Evolutionary conservation across 2,888 invertebrate species (phyloP).

Genomic region (Aspidiotus destructor): DNA sequence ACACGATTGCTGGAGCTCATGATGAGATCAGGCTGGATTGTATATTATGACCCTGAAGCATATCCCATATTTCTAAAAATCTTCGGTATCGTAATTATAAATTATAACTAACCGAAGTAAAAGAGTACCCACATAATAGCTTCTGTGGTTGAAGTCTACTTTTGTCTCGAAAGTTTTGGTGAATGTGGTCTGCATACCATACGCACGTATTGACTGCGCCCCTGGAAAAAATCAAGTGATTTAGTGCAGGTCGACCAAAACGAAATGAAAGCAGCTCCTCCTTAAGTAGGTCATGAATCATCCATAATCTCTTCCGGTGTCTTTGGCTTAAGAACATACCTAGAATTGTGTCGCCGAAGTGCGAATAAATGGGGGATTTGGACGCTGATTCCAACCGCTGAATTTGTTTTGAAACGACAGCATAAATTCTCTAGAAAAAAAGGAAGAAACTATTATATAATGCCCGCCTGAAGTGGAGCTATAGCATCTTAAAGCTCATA

Average conservation of each 20-base stretch:
- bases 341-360: constrained; percentile 89
- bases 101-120: constrained; percentile 56
- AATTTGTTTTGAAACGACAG: constrained; percentile 83
- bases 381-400: constrained; percentile 89
- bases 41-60: too few species aligned
- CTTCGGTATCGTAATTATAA: too few species aligned
- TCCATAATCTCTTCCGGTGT: too few species aligned
- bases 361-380: constrained; percentile 92
- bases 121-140: constrained; percentile 85
- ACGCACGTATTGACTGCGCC: constrained; percentile 77
- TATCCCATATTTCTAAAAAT: too few species aligned
- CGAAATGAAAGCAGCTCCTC: too few species aligned
- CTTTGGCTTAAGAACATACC: constrained; percentile 38
- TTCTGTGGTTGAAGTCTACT: constrained; percentile 86
- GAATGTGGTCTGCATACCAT: constrained; percentile 69
- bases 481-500: too few species aligned
- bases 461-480: too few species aligned
- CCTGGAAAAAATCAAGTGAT: constrained; percentile 39
- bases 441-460: too few species aligned
- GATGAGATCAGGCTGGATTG: too few species aligned
- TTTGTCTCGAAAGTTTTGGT: constrained; percentile 75
- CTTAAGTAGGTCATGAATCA: too few species aligned
- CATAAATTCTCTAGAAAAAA: constrained; percentile 72
- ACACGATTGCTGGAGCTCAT: too few species aligned
- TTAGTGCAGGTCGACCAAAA: too few species aligned